A percentile compares a stretch with the other conserved stretches of the same genome.
phyloP scores from a whole-genome alignment of 2,797 vertebrate genomes.

The Sebastes cheni region DNA sequence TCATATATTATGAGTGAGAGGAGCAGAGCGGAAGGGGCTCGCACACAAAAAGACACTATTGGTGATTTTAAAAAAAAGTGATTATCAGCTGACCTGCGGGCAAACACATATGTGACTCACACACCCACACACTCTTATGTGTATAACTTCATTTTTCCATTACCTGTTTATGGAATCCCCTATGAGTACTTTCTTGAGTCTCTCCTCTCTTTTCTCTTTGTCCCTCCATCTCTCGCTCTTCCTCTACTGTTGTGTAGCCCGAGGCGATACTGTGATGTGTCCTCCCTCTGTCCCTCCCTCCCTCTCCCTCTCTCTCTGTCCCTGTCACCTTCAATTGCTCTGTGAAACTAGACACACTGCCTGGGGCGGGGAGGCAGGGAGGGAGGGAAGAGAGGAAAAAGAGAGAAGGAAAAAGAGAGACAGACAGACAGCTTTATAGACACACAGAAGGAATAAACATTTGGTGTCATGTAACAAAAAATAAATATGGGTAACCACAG shows the following conservation, averaged over 20 bases:
- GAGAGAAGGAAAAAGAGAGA: constrained; percentile 40
- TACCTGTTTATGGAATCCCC: constrained; percentile 70
- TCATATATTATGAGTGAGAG: constrained; percentile 74
- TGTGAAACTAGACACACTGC: constrained; percentile 83
- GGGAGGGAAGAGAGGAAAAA: constrained; percentile 34
- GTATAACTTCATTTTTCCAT: constrained; percentile 47
- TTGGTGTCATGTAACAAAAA: constrained; percentile 46
- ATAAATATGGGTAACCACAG: constrained; percentile 5
- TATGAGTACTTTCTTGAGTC: constrained; percentile 58
- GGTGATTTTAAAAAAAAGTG: constrained; percentile 20
- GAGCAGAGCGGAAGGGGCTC: constrained; percentile 17
- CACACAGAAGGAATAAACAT: constrained; percentile 69
- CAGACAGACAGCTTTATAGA: constrained; percentile 67
- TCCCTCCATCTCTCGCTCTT: constrained; percentile 75
- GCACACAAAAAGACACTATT: constrained; percentile 12
- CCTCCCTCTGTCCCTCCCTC: constrained; percentile 82
- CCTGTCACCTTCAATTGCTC: constrained; percentile 85
- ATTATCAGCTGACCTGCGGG: constrained; percentile 23
- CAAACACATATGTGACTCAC: neutral
- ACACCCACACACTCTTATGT: constrained; percentile 13
- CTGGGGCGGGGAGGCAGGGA: constrained; percentile 69
- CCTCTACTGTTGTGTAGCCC: constrained; percentile 80
- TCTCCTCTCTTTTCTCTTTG: constrained; percentile 72
- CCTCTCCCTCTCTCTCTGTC: constrained; percentile 81
- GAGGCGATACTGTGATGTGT: constrained; percentile 82